Conservation (phyloP, 2,113 vertebrate genomes). For the Syrrhaptes paradoxus region DNA sequence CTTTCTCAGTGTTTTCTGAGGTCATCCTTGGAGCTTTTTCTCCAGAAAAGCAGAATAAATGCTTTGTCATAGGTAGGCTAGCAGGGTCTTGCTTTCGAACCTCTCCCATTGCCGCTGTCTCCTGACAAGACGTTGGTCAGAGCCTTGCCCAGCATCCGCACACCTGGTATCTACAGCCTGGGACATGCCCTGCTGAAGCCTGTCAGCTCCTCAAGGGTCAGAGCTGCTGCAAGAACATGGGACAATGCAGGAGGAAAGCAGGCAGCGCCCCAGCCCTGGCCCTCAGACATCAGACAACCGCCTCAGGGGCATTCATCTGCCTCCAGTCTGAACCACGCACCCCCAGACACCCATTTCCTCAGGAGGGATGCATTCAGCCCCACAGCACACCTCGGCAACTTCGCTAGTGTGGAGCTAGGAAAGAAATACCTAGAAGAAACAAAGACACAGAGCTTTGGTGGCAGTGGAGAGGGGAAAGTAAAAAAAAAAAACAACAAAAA, state of each 20-base stretch:
- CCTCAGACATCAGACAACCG: fast-evolving
- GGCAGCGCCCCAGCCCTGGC: neutral
- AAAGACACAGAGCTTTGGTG: neutral
- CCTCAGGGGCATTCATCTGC: neutral
- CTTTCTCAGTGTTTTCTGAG: neutral
- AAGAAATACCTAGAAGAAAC: neutral
- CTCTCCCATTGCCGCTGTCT: neutral
- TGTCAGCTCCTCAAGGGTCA: fast-evolving
- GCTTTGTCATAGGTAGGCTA: neutral
- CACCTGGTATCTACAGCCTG: fast-evolving
- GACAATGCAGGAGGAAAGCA: fast-evolving
- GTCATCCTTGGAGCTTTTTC: neutral
- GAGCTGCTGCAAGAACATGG: neutral
- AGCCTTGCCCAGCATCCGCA: fast-evolving
- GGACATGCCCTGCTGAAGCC: fast-evolving
- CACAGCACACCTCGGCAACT: neutral
- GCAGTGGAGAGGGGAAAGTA: neutral
- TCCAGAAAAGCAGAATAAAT: neutral
- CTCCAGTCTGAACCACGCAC: too few relatives aligned
- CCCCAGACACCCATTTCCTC: neutral
- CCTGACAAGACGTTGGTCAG: fast-evolving
- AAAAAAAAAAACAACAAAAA: neutral
- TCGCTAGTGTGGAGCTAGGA: neutral
- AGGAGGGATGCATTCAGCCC: fast-evolving
- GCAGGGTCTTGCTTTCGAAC: neutral